Conservation (phyloP, 1,140 invertebrate species). For the Latrodectus geometricus region DNA sequence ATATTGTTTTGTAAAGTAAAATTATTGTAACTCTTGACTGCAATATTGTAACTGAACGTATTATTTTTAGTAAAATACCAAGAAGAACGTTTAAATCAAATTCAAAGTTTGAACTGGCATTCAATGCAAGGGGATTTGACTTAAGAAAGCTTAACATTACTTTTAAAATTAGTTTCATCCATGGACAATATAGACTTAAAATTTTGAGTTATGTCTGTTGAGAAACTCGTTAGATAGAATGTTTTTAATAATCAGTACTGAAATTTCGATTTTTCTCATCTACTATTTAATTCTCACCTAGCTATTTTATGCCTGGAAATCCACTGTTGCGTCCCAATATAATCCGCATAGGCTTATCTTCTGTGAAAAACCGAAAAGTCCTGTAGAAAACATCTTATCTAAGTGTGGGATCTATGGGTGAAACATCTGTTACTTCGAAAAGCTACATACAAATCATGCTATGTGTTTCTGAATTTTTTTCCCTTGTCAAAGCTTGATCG, state of each 20-base stretch:
- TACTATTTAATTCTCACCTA: neutral
- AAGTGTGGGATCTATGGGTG: slow-evolving; percentile 15
- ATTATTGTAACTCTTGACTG: too few relatives aligned
- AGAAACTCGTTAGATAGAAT: neutral
- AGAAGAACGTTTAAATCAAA: too few relatives aligned
- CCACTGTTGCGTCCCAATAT: slow-evolving; percentile 49
- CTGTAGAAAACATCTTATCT: slow-evolving; percentile 36
- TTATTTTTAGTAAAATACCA: too few relatives aligned
- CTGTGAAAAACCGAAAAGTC: slow-evolving; percentile 3
- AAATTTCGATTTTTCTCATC: neutral
- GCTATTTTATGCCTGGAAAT: neutral
- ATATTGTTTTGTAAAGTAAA: too few relatives aligned
- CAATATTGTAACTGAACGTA: too few relatives aligned
- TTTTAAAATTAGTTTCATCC: too few relatives aligned
- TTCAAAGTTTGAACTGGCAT: too few relatives aligned
- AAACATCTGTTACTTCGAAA: slow-evolving; percentile 54
- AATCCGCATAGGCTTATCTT: neutral
- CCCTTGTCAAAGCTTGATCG: neutral
- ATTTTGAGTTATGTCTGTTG: neutral
- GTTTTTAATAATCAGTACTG: neutral
- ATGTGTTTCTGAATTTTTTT: slow-evolving; percentile 8
- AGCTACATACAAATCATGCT: slow-evolving; percentile 33
- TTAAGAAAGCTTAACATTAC: too few relatives aligned
- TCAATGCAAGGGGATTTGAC: too few relatives aligned
- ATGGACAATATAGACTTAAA: neutral